Evolutionary conservation across 2,113 vertebrate genomes (phyloP).

Genomic region (Colinus virginianus): DNA sequence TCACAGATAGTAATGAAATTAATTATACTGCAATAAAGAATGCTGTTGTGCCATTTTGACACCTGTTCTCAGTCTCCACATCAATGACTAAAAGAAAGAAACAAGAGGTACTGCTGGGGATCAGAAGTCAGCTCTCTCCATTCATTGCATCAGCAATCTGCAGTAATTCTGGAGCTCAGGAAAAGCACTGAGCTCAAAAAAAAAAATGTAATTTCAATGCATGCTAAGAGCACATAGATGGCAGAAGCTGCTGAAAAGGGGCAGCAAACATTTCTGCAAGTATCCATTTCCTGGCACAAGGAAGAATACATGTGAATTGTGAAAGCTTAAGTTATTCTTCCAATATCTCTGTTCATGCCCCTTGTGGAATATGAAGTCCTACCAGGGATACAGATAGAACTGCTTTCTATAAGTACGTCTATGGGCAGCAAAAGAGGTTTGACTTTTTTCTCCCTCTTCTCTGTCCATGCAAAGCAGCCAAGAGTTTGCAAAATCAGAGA

Average conservation of each 20-base stretch:
- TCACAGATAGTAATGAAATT: conserved; percentile 2
- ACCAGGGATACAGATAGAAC: background rate
- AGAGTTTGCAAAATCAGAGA: conserved; percentile 23
- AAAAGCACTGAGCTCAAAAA: background rate
- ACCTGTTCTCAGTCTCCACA: background rate
- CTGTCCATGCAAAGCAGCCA: background rate
- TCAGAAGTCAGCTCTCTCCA: background rate
- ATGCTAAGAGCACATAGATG: background rate
- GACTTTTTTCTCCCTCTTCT: background rate
- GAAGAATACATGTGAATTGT: background rate
- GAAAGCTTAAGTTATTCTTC: background rate
- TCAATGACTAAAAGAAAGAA: background rate
- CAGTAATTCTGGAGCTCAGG: background rate
- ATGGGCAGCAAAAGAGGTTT: background rate
- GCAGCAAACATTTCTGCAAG: background rate
- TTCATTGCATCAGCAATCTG: background rate
- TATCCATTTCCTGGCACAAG: background rate
- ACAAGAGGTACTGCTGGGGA: background rate
- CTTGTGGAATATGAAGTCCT: background rate
- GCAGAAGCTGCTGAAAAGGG: background rate
- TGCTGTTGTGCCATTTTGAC: background rate
- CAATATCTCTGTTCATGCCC: background rate
- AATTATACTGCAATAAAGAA: conserved; percentile 1
- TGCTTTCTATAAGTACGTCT: background rate
- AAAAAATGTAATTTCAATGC: background rate